Evolutionary conservation across 1,140 invertebrate genomes (phyloP).

Genomic region (Odontomachus brunneus): DNA sequence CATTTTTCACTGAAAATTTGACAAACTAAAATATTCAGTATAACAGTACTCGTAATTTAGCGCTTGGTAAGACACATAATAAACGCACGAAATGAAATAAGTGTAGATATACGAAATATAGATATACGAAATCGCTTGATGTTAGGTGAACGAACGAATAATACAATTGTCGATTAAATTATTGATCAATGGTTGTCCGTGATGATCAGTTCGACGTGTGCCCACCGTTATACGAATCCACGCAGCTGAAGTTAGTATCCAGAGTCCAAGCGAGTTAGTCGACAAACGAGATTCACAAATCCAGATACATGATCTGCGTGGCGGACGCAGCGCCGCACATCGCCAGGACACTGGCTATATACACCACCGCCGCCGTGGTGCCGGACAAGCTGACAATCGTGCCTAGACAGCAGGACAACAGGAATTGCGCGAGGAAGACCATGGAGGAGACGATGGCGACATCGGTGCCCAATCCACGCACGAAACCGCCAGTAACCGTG

Average conservation of each 20-base stretch:
- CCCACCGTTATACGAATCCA: no score
- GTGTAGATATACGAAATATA: not conserved
- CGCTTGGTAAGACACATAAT: no score
- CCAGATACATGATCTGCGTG: constrained; percentile 94
- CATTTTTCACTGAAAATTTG: no score
- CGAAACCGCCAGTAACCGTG: constrained; percentile 84
- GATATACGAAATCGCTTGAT: not conserved
- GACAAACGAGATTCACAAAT: constrained; percentile 88
- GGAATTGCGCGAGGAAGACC: constrained; percentile 97
- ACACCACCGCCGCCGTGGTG: constrained; percentile 95
- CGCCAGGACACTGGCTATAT: constrained; percentile 92
- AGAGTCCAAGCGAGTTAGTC: no score
- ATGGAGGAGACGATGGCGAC: constrained; percentile 97
- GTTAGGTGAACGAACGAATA: not conserved
- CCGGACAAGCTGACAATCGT: constrained; percentile 92
- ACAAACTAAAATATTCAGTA: no score
- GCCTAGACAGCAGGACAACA: constrained; percentile 94
- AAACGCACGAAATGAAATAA: no score
- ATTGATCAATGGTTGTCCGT: not conserved
- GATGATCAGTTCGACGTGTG: not conserved
- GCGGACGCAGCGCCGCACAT: constrained; percentile 94
- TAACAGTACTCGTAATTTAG: no score
- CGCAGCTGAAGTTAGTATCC: not conserved
- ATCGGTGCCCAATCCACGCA: constrained; percentile 96
- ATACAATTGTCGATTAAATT: not conserved